Evolutionary conservation across 2,797 vertebrate genomes (phyloP).

Genomic region (Erethizon dorsatum): DNA sequence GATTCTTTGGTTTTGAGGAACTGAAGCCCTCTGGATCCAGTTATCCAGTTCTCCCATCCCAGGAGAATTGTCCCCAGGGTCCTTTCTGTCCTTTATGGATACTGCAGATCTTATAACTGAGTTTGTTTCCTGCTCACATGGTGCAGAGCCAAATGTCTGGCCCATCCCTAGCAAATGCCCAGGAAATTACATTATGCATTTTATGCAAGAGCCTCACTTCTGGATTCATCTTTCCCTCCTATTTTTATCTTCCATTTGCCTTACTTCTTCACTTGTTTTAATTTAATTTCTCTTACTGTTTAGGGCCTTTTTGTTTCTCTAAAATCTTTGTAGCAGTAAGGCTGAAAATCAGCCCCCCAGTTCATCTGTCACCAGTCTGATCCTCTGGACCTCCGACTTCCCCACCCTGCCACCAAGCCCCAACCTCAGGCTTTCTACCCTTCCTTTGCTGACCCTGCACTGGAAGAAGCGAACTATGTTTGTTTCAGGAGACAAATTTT

Average conservation of each 20-base stretch:
- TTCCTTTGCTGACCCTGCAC: neutral
- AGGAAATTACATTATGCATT: neutral
- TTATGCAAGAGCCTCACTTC: neutral
- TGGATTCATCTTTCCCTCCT: conserved; percentile 22
- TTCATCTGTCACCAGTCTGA: neutral
- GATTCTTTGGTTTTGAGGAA: neutral
- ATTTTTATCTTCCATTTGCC: conserved; percentile 28
- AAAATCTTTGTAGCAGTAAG: neutral
- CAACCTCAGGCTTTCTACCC: neutral
- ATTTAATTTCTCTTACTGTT: conserved; percentile 36
- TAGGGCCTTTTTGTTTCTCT: neutral
- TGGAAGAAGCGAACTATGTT: neutral
- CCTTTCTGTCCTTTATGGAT: neutral
- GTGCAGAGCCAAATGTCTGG: neutral
- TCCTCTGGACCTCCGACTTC: accelerated
- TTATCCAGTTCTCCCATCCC: neutral
- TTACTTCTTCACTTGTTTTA: conserved; percentile 40
- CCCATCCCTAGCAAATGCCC: neutral
- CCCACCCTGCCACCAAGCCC: neutral
- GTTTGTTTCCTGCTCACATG: neutral
- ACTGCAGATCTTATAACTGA: neutral
- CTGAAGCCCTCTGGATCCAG: neutral
- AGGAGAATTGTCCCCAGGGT: neutral
- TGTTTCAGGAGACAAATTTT: neutral
- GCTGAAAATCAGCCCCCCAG: neutral